These are phyloP conservation scores for Thereva unica DNA, from an alignment of 2,888 invertebrate species.

Conservation along the genomic window DNA sequence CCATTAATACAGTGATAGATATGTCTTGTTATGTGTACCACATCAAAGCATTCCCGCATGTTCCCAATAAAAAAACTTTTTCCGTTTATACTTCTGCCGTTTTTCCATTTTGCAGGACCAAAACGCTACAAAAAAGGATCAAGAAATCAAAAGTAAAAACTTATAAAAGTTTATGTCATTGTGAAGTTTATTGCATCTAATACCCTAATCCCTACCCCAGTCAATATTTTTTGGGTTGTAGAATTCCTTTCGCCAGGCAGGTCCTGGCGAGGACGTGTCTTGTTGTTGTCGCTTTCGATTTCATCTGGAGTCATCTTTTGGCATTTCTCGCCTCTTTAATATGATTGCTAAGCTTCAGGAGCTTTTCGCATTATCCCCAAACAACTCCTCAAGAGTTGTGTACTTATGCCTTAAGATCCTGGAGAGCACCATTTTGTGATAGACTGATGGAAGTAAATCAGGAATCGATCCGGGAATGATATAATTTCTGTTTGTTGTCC, in stretches of 20 bases:
- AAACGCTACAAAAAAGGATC: background rate
- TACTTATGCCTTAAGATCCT: background rate
- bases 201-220: background rate
- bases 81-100: too few species aligned
- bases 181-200: slow-evolving; percentile 24
- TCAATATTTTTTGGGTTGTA: too few species aligned
- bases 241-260: too few species aligned
- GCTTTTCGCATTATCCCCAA: too few species aligned
- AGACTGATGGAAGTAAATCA: background rate
- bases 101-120: too few species aligned
- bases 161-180: slow-evolving; percentile 6
- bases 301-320: background rate
- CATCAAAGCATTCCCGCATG: too few species aligned
- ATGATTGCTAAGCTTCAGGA: background rate
- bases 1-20: too few species aligned
- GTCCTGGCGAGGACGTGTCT: too few species aligned
- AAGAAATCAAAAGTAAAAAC: slow-evolving; percentile 7
- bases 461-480: slow-evolving; percentile 4
- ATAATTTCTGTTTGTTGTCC: too few species aligned
- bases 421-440: background rate
- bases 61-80: too few species aligned
- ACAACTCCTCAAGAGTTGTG: background rate
- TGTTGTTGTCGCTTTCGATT: too few species aligned
- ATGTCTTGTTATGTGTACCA: too few species aligned
- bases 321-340: slow-evolving; percentile 11